phyloP scores from a whole-genome alignment of 1,140 invertebrate species.

The Gryon sp. region DNA sequence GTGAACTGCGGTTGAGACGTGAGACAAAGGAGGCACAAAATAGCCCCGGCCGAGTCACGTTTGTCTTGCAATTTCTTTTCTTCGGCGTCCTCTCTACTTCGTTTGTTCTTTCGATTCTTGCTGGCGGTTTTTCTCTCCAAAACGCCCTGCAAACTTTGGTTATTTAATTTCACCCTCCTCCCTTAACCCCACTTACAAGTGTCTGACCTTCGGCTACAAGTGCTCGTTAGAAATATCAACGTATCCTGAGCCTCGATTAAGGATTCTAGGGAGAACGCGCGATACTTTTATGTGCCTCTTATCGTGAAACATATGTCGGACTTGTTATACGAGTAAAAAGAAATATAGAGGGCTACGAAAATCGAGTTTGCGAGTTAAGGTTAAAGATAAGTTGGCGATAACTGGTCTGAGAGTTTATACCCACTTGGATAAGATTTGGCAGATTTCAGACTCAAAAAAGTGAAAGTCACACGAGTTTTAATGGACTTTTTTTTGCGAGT shows the following conservation, averaged over 20 bases:
- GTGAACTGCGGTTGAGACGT: slow-evolving; percentile 21
- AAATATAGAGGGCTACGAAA: slow-evolving; percentile 6
- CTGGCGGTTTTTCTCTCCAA: slow-evolving; percentile 32
- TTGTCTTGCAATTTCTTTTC: slow-evolving; percentile 66
- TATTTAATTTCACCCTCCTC: slow-evolving; percentile 66
- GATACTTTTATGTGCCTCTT: slow-evolving; percentile 56
- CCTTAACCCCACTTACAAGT: slow-evolving; percentile 9
- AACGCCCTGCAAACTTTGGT: slow-evolving; percentile 58
- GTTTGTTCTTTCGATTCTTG: slow-evolving; percentile 65
- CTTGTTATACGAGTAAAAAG: slow-evolving; percentile 30
- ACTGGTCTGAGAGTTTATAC: slow-evolving; percentile 40
- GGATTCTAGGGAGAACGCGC: slow-evolving; percentile 25
- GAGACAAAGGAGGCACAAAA: slow-evolving; percentile 58
- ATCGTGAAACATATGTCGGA: slow-evolving; percentile 44
- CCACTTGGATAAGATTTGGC: slow-evolving; percentile 53
- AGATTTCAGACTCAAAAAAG: slow-evolving; percentile 47
- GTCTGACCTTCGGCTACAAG: slow-evolving; percentile 41
- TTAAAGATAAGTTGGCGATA: slow-evolving; percentile 55
- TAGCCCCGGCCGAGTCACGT: slow-evolving; percentile 58
- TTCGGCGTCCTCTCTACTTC: slow-evolving; percentile 37
- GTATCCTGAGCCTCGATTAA: slow-evolving; percentile 40
- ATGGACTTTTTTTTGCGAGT: slow-evolving; percentile 53
- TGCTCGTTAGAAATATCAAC: slow-evolving; percentile 57
- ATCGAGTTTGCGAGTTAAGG: slow-evolving; percentile 58
- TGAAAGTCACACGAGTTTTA: slow-evolving; percentile 54